phyloP scores from a whole-genome alignment of 1,140 invertebrate species.

The Chironomus tepperi region DNA sequence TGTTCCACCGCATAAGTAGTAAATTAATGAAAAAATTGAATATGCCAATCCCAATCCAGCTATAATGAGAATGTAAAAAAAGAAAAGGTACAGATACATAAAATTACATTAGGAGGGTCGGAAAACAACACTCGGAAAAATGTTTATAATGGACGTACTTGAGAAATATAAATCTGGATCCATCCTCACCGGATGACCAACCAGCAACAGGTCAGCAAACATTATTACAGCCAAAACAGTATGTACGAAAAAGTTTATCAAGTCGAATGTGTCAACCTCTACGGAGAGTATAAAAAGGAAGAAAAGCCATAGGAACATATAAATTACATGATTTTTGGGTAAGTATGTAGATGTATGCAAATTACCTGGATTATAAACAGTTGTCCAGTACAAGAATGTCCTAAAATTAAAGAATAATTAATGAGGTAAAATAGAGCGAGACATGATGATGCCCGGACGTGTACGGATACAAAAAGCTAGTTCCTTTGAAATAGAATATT shows the following conservation, averaged over 20 bases:
- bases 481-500: too few relatives aligned
- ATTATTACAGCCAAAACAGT: conserved; percentile 56
- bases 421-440: too few relatives aligned
- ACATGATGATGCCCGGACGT: too few relatives aligned
- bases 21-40: conserved; percentile 53
- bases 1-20: conserved; percentile 55
- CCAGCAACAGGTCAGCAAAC: conserved; percentile 53
- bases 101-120: not conserved
- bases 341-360: not conserved
- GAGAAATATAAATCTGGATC: conserved; percentile 49
- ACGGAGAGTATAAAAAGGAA: too few relatives aligned
- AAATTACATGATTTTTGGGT: conserved; percentile 14
- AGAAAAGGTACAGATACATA: not conserved
- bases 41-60: conserved; percentile 48
- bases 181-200: conserved; percentile 51
- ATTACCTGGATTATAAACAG: conserved; percentile 39
- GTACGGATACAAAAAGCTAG: too few relatives aligned
- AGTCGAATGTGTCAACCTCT: conserved; percentile 42
- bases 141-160: not conserved
- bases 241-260: conserved; percentile 54
- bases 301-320: too few relatives aligned
- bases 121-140: too few relatives aligned
- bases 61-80: conserved; percentile 32
- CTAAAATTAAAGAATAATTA: not conserved
- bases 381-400: conserved; percentile 39